Conservation (phyloP, 1,140 invertebrate species). For the Apis dorsata region DNA sequence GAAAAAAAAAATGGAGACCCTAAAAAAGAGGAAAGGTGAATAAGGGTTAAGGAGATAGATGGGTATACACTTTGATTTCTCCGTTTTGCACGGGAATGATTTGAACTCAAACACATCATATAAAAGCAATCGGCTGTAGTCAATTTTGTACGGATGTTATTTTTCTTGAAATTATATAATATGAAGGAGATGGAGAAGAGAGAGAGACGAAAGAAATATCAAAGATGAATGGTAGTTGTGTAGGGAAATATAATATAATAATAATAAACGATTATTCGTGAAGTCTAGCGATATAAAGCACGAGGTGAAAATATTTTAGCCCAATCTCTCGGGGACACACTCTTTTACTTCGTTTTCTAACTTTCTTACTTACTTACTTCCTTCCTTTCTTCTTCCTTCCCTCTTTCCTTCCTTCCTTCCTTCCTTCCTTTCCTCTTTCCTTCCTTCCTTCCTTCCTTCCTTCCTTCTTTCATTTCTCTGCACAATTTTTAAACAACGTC, state of each 20-base stretch:
- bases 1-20: not conserved
- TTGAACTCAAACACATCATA: conserved; percentile 70
- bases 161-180: conserved; percentile 72
- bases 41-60: not conserved
- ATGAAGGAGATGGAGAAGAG: not conserved
- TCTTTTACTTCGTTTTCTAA: not conserved
- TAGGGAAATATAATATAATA: conserved; percentile 61
- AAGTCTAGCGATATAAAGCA: conserved; percentile 46
- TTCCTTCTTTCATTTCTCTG: not conserved
- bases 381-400: not conserved
- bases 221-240: conserved; percentile 60
- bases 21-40: not conserved
- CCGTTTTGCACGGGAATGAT: conserved; percentile 64
- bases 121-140: conserved; percentile 78
- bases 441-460: not conserved
- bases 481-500: conserved; percentile 36
- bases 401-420: not conserved
- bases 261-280: conserved; percentile 55
- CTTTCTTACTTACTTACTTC: no score
- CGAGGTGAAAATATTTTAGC: conserved; percentile 34
- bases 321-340: not conserved
- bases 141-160: conserved; percentile 79
- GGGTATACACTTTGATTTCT: conserved; percentile 48
- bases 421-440: not conserved
- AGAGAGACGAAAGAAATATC: conserved; percentile 49